A percentile compares a stretch with the other conserved stretches of the same genome.
Conservation (phyloP, 2,888 invertebrate genomes). For the Rhabditophanes sp. region DNA sequence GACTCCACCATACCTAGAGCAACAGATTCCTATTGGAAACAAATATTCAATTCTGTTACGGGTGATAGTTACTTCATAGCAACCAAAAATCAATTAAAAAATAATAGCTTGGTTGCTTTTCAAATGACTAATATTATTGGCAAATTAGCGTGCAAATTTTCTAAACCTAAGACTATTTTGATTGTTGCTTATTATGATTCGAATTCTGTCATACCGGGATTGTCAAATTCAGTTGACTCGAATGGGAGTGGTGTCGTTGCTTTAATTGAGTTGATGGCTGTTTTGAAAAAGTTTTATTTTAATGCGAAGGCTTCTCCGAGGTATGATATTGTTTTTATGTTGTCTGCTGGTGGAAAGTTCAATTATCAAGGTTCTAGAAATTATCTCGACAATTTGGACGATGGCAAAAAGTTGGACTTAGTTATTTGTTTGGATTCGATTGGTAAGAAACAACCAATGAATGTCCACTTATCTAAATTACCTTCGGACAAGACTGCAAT, state of each 20-base stretch:
- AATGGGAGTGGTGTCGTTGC: slow-evolving; percentile 78
- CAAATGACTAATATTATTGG: slow-evolving; percentile 15
- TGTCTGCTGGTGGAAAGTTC: slow-evolving; percentile 74
- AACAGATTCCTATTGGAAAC: slow-evolving; percentile 23
- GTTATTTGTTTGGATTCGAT: slow-evolving; percentile 50
- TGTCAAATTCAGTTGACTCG: slow-evolving; percentile 74
- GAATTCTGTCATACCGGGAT: slow-evolving; percentile 71
- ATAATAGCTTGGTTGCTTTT: too few relatives aligned
- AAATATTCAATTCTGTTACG: slow-evolving; percentile 24
- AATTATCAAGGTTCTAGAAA: slow-evolving; percentile 89
- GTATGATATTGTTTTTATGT: slow-evolving; percentile 56
- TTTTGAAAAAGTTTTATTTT: slow-evolving; percentile 50
- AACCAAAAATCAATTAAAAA: too few relatives aligned
- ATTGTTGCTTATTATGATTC: slow-evolving; percentile 85
- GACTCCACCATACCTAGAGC: slow-evolving; percentile 7
- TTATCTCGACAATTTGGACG: slow-evolving; percentile 31
- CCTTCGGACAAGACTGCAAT: too few relatives aligned
- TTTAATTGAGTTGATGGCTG: slow-evolving; percentile 68
- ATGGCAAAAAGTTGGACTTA: slow-evolving; percentile 51
- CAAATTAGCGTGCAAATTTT: slow-evolving; percentile 25
- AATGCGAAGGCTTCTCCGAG: slow-evolving; percentile 22
- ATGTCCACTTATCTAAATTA: slow-evolving; percentile 87
- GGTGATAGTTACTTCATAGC: slow-evolving; percentile 37
- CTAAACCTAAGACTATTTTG: slow-evolving; percentile 62
- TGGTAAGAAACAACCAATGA: slow-evolving; percentile 49